Evolutionary conservation across 2,888 invertebrate genomes (phyloP).

Genomic region (Lampropteryx suffumata): DNA sequence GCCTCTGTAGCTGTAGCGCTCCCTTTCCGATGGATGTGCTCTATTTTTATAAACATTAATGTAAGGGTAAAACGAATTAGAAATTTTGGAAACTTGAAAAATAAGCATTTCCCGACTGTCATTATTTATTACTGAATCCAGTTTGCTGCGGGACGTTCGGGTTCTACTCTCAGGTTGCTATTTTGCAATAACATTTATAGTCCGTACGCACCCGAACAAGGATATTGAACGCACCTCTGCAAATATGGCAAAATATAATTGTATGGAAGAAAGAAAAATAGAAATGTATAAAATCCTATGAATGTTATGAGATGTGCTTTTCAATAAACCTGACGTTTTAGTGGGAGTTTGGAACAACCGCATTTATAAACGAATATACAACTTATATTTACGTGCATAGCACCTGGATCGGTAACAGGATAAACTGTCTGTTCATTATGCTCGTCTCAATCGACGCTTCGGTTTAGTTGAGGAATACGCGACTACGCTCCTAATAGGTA

Average conservation of each 20-base stretch:
- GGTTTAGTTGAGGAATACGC: no score
- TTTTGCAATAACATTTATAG: background rate
- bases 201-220: background rate
- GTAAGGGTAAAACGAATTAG: constrained; percentile 35
- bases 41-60: constrained; percentile 33
- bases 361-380: constrained; percentile 30
- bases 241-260: background rate
- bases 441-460: no score
- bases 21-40: constrained; percentile 19
- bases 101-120: constrained; percentile 35
- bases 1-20: no score
- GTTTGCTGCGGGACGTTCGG: background rate
- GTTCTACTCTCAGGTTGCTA: background rate
- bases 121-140: constrained; percentile 21
- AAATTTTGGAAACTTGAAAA: constrained; percentile 31
- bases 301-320: constrained; percentile 12
- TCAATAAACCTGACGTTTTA: background rate
- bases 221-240: constrained; percentile 1
- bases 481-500: background rate
- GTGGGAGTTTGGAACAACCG: constrained; percentile 17
- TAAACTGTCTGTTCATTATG: no score
- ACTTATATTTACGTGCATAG: constrained; percentile 9
- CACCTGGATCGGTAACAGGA: background rate
- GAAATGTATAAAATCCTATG: constrained; percentile 20
- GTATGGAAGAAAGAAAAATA: constrained; percentile 6